Evolutionary conservation across 2,888 invertebrate species (phyloP), one percentile per base, ranked within the genome.

Genomic region (Blomia tropicalis): DNA sequence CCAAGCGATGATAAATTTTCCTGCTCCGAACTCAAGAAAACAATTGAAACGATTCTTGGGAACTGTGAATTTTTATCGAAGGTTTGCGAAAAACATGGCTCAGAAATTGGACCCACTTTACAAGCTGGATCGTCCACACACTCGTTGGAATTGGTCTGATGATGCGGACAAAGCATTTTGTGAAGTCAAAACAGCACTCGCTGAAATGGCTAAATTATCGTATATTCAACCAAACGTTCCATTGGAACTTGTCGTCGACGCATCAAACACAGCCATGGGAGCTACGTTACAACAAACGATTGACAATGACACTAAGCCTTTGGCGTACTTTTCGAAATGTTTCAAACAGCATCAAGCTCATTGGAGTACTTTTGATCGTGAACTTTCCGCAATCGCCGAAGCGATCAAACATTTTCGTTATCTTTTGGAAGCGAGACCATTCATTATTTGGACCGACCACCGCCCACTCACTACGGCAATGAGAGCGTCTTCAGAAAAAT

Each of bases 61-160:
- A 14, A 66, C 69, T 61, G 43, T 61, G 23, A 67, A 65, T 53
- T 68, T 65, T 58, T 69, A 68, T 43, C 64, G 63, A 17, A 53
- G 58, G 27, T 68, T 69, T 56, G 43, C 66, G 14, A 65, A 53
- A 22, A 44, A 54, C 43, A 59, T 27, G 14, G 65, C 65, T n/a
- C 43, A 27, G 25, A 1, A 65, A 0, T 23, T 61, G 27, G 51
- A 56, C 2, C 59, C 64, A 36, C 36, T 59, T 17, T 56, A 31
- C 14, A 22, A 44, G 17, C 5, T 62, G 27, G 27, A 53, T 5
- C 59, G 31, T 17, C 4, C 17, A 44, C n/a, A n/a, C n/a, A 14
- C 19, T 2, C 2, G 22, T n/a, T 30, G 64, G 2, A 2, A 27
- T n/a, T 62, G 62, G 62, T 27, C 62, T 17, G 19, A n/a, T 5